Evolutionary conservation across 2,797 vertebrate genomes (phyloP), one percentile per base, ranked within the genome.

Genomic region (Spatula versicolor): DNA sequence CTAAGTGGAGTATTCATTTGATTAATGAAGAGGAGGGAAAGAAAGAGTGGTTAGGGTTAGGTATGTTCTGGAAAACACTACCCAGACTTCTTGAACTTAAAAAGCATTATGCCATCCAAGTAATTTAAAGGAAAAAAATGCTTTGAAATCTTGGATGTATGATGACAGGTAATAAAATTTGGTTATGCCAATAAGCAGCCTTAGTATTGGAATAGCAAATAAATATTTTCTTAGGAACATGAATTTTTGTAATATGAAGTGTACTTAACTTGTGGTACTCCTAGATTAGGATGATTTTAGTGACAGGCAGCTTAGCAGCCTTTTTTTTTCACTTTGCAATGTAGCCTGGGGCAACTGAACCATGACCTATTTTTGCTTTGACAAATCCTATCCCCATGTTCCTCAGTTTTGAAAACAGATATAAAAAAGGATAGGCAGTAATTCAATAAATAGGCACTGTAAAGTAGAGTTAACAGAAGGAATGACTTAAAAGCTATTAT

Each of bases 391-490:
- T 69, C 41, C 41, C 23, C 54, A 9, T 50, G 56, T 45, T 74
- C 71, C 25, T 84, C 79, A 85, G 30, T 73, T 94, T 92, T 94
- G 83, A 92, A 94, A 92, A 62, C 18, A 78, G 71, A 59, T 83
- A 55, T 48, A 72, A 78, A 92, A 92, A 73, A 31, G 50, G 20
- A 86, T 63, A 92, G 59, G 43, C 52, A 59, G 66, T 77, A 92
- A 94, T 96, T 94, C 94, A 86, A 89, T 66, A 91, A 90, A 88
- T 30, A 73, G 41, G 20, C 66, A 85, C 54, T 28, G 25, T 77
- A 87, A 92, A 92, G 26, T 59, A 84, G 88, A 90, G 54, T 45
- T 82, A 92, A 23, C 33, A 58, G 66, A 71, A 89, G 23, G 75
- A 77, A 66, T 85, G 33, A 48, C 50, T 90, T 92, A 45, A 77